Evolutionary conservation across 2,113 vertebrate species (phyloP).

Genomic region (Notiomystis cincta): DNA sequence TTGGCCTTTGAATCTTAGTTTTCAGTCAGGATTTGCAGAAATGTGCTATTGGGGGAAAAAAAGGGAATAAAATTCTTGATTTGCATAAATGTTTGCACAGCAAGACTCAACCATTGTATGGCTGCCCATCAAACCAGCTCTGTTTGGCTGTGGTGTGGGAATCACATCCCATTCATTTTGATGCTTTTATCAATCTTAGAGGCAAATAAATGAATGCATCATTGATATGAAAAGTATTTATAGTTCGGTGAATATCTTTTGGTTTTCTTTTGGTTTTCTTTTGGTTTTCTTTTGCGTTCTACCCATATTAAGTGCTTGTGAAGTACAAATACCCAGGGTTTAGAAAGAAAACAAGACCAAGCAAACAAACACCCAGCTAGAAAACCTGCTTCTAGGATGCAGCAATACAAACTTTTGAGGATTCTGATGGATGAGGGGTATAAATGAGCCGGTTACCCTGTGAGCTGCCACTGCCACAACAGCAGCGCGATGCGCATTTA

Average conservation of each 20-base stretch:
- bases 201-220: not conserved
- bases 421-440: not conserved
- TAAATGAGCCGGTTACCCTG: accelerated
- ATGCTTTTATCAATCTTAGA: not conserved
- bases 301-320: not conserved
- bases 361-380: not conserved
- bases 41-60: not conserved
- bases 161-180: not conserved
- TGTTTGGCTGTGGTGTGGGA: not conserved
- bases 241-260: not conserved
- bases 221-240: not conserved
- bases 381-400: not conserved
- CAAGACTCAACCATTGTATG: not conserved
- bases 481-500: accelerated
- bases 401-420: not conserved
- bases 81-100: not conserved
- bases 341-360: too few species aligned
- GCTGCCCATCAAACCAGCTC: not conserved
- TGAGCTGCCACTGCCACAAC: accelerated
- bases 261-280: too few species aligned
- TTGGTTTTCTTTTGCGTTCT: not conserved
- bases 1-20: not conserved
- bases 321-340: not conserved
- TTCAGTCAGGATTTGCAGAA: not conserved
- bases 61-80: not conserved